Evolutionary conservation across 2,797 vertebrate species (phyloP), one percentile per base, ranked within the genome.

Genomic region (Phalloptychus januarius): DNA sequence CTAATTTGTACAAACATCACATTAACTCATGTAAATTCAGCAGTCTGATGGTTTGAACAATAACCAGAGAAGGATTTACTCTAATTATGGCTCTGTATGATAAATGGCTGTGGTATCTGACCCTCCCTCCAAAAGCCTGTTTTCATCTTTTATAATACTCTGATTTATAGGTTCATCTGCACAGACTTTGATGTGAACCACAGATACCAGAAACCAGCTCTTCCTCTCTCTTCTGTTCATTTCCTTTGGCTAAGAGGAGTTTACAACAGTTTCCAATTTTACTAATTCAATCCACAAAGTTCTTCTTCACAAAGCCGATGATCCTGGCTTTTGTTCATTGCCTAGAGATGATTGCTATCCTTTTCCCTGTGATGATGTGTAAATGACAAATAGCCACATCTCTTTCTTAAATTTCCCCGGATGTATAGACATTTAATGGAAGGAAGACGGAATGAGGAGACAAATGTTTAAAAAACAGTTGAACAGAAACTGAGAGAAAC

Each of bases 121-220:
- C 84, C 67, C 44, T 77, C 76, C 13, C 79, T 77, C 45, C 31
- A n/a, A 10, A 84, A 70, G 71, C 79, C 77, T 76, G 74, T 80
- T 88, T 8, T 83, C 76, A 74, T 71, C 79, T 1, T 11, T 77
- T 81, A 70, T 50, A 13, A 54, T 78, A 87, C 89, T 82, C 82
- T 90, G 74, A 89, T 86, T 89, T 74, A 91, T 88, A 65, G 85
- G 80, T 80, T 83, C 83, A 84, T 74, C 79, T 77, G 72, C 70
- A 79, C 46, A 73, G 80, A 69, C 40, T 79, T 67, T 88, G 83
- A 89, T 89, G 71, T 84, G 79, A 90, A 81, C 79, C 80, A 85
- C 79, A 89, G 79, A 77, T 72, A 79, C 72, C 84, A 83, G 75
- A 86, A 77, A 56, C 77, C 82, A 42, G 23, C 38, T 78, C 79